Evolutionary conservation across 2,888 invertebrate species (phyloP).

Genomic region (Stegophylla sp.): DNA sequence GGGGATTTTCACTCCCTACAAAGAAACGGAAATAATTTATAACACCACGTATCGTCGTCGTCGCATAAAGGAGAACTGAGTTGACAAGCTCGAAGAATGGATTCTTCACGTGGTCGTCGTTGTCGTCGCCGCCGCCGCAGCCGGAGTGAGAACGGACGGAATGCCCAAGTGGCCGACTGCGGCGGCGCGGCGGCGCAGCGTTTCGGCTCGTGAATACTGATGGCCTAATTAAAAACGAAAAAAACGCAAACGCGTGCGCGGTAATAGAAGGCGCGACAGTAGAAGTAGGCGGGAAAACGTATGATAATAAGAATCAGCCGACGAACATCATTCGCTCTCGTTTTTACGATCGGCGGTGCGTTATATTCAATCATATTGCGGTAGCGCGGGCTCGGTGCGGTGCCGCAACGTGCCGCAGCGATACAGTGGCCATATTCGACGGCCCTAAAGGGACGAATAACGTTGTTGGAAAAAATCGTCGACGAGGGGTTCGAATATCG

Average conservation of each 20-base stretch:
- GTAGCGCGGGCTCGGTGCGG: no score
- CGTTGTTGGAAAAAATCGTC: no score
- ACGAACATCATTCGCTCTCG: no score
- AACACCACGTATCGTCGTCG: constrained; percentile 45
- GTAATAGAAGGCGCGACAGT: neutral
- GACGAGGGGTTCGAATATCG: no score
- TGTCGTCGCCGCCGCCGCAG: neutral
- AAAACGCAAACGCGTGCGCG: neutral
- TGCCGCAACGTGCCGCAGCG: no score
- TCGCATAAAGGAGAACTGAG: constrained; percentile 34
- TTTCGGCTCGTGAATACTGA: constrained; percentile 41
- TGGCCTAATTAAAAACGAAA: constrained; percentile 50
- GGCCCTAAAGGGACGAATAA: no score
- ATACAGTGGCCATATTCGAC: no score
- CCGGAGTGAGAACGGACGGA: constrained; percentile 19
- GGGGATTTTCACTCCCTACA: constrained; percentile 46
- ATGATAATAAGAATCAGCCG: no score
- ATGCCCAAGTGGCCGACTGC: constrained; percentile 32
- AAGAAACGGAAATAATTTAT: constrained; percentile 59
- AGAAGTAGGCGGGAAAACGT: no score
- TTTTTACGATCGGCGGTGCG: no score
- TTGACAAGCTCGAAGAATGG: constrained; percentile 51
- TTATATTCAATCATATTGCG: no score
- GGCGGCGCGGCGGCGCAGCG: neutral
- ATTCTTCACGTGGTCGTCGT: constrained; percentile 40